Evolutionary conservation across 2,888 invertebrate species (phyloP).

Genomic region (Hymenopus coronatus): DNA sequence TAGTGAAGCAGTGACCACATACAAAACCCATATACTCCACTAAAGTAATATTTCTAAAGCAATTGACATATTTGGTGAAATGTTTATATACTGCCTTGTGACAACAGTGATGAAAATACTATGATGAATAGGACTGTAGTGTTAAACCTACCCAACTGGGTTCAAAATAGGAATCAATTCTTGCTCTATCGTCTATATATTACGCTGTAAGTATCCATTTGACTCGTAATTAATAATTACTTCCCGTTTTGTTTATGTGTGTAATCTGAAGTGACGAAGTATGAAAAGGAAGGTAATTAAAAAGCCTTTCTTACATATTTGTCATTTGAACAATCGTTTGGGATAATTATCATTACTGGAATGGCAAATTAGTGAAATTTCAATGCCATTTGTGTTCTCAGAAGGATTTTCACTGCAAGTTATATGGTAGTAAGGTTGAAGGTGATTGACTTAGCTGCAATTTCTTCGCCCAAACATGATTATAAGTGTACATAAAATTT

Average conservation of each 20-base stretch:
- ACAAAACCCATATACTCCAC: not conserved
- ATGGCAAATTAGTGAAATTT: not conserved
- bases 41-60: slow-evolving; percentile 3
- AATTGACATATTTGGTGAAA: slow-evolving; percentile 28
- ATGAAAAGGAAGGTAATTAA: not conserved
- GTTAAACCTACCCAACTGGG: not conserved
- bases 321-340: not conserved
- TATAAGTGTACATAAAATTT: no score
- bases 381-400: not conserved
- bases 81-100: slow-evolving; percentile 32
- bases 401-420: not conserved
- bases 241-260: not conserved
- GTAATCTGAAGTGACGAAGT: not conserved
- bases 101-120: slow-evolving; percentile 33
- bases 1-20: not conserved
- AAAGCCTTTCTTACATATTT: not conserved
- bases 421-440: no score
- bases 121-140: slow-evolving; percentile 28
- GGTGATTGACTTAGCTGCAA: no score
- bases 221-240: not conserved
- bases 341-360: not conserved
- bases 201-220: not conserved
- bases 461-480: no score
- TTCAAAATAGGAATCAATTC: not conserved
- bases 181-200: not conserved